Conservation (phyloP, 2,797 vertebrate genomes). For the Babyrousa celebensis region DNA sequence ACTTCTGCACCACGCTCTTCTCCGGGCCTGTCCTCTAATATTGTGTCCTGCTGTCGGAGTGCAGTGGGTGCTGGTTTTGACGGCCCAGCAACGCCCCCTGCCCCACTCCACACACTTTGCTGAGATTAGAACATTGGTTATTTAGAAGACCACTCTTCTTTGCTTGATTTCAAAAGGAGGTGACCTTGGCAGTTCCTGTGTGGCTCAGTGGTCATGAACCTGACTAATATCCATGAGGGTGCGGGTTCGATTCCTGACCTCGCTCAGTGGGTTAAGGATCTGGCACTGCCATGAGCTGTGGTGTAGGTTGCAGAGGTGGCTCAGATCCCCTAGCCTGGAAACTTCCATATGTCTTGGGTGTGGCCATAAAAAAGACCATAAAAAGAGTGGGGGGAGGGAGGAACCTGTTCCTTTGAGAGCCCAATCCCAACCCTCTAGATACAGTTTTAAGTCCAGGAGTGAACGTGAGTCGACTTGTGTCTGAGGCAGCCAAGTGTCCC, state of each 20-base stretch:
- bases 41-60: not conserved
- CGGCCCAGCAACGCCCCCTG: not conserved
- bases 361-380: no score
- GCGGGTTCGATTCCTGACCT: no score
- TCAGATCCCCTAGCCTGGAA: no score
- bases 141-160: not conserved
- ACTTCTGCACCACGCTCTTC: not conserved
- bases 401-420: not conserved
- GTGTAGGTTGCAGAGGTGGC: no score
- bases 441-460: not conserved
- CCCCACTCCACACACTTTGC: not conserved
- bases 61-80: not conserved
- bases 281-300: no score
- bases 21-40: no score
- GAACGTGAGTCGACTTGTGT: not conserved
- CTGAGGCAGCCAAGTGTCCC: not conserved
- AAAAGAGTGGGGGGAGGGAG: no score
- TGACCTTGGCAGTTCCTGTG: no score
- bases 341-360: no score
- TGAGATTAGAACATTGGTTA: not conserved
- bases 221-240: no score
- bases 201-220: no score
- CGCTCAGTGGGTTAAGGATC: no score
- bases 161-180: not conserved
- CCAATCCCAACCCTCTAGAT: not conserved